Evolutionary conservation across 2,113 vertebrate species (phyloP).

Genomic region (Barbus barbus): DNA sequence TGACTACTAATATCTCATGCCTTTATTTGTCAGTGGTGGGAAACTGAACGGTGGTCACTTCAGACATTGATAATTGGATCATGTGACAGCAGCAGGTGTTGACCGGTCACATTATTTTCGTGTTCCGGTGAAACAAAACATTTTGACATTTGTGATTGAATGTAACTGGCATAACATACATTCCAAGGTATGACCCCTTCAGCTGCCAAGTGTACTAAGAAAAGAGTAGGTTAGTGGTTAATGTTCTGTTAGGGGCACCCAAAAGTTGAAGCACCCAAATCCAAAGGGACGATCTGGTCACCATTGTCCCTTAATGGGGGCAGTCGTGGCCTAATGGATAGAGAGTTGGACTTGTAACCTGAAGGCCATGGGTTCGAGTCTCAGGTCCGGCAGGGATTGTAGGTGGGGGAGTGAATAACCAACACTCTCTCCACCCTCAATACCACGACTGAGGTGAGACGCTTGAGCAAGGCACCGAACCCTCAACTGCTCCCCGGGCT

Average conservation of each 20-base stretch:
- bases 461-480: too few species aligned
- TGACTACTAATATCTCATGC: not conserved
- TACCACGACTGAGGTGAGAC: too few species aligned
- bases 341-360: too few species aligned
- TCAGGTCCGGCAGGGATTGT: too few species aligned
- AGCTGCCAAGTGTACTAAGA: not conserved
- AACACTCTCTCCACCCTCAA: too few species aligned
- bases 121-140: not conserved
- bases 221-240: not conserved
- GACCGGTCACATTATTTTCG: not conserved
- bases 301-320: too few species aligned
- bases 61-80: not conserved
- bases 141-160: not conserved
- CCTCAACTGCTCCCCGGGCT: too few species aligned
- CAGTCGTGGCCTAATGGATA: too few species aligned
- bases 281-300: not conserved
- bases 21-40: not conserved
- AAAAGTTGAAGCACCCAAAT: too few species aligned
- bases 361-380: too few species aligned
- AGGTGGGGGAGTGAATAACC: too few species aligned
- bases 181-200: not conserved
- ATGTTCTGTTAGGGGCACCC: not conserved
- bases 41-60: not conserved
- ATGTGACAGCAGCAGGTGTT: conserved; percentile 24
- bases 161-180: not conserved